Evolutionary conservation across 2,888 invertebrate genomes (phyloP).

Genomic region (Caradrina clavipalpis): DNA sequence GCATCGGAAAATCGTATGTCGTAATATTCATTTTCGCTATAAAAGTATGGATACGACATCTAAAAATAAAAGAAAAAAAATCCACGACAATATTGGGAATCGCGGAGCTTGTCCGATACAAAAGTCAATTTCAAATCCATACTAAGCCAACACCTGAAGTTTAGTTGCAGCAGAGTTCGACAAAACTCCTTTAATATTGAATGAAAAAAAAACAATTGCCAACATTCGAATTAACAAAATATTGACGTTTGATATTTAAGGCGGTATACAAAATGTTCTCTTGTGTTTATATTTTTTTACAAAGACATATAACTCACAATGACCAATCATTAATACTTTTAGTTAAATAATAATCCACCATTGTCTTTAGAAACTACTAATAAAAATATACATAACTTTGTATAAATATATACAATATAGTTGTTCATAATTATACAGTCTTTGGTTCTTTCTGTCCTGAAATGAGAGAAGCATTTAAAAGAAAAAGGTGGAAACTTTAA

Average conservation of each 20-base stretch:
- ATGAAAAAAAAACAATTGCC: background rate
- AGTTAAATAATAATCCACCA: slow-evolving; percentile 9
- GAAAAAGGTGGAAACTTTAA: background rate
- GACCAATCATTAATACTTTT: background rate
- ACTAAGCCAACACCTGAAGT: no score
- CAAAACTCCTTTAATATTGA: background rate
- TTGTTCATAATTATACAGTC: no score
- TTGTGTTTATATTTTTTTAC: background rate
- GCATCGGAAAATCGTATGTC: no score
- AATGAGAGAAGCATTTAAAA: no score
- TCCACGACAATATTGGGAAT: no score
- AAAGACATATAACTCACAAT: background rate
- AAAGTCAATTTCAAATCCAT: no score
- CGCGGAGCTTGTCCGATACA: no score
- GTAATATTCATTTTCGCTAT: no score
- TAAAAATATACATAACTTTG: no score
- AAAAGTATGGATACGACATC: no score
- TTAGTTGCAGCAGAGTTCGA: background rate
- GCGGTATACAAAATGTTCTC: background rate
- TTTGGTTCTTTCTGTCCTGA: background rate
- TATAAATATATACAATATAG: background rate
- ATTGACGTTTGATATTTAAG: background rate
- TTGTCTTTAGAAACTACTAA: background rate
- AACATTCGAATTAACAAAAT: slow-evolving; percentile 2
- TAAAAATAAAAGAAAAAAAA: no score